phyloP scores from a whole-genome alignment of 2,797 vertebrate genomes.

The Remorina albescens region DNA sequence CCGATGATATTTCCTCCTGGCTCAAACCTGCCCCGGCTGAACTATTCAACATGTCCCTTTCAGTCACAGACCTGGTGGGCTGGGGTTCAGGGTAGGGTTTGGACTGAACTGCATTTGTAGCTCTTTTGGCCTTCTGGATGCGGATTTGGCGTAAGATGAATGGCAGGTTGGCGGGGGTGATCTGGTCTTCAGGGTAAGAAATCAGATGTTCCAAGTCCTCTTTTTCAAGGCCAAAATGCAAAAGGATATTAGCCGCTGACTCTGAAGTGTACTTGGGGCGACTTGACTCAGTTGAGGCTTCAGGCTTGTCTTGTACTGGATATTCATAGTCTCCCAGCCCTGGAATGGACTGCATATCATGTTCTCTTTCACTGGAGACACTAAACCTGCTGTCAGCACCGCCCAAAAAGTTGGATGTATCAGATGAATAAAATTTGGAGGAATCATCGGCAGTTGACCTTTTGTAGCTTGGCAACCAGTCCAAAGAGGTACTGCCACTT shows the following conservation, averaged over 20 bases:
- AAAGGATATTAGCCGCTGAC: slow-evolving; percentile 91
- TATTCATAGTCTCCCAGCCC: slow-evolving; percentile 54
- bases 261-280: slow-evolving; percentile 88
- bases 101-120: slow-evolving; percentile 34
- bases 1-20: slow-evolving; percentile 17
- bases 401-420: slow-evolving; percentile 45
- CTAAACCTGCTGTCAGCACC: slow-evolving; percentile 20
- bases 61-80: slow-evolving; percentile 7
- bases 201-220: slow-evolving; percentile 95
- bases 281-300: slow-evolving; percentile 46
- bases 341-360: slow-evolving; percentile 43
- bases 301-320: neutral
- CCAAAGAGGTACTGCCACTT: slow-evolving; percentile 32
- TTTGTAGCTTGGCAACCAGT: slow-evolving; percentile 53
- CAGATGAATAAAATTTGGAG: slow-evolving; percentile 30
- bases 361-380: slow-evolving; percentile 25
- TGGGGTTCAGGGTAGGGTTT: slow-evolving; percentile 34
- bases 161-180: slow-evolving; percentile 94
- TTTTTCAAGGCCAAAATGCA: slow-evolving; percentile 94
- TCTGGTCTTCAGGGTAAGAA: slow-evolving; percentile 92
- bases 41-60: slow-evolving; percentile 40
- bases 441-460: slow-evolving; percentile 6
- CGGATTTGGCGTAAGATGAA: slow-evolving; percentile 93
- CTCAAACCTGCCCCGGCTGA: neutral
- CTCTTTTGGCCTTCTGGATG: slow-evolving; percentile 87